These are phyloP conservation scores for Phyllotreta striolata DNA, from an alignment of 2,888 invertebrate species.

Conservation along the genomic window DNA sequence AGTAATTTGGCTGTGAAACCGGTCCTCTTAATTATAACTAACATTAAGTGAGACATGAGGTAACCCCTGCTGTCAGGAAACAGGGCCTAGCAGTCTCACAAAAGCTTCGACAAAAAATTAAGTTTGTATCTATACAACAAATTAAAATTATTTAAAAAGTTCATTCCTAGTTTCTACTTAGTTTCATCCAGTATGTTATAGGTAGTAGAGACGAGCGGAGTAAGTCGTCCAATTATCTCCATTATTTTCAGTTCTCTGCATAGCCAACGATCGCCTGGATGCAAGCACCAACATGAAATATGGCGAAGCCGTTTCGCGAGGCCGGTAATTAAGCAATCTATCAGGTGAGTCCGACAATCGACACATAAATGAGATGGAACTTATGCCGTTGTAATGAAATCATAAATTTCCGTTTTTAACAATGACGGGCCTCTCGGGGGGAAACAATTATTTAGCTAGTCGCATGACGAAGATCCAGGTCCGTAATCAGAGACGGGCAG, in stretches of 20 bases:
- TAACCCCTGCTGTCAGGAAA: conserved; percentile 35
- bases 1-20: conserved; percentile 29
- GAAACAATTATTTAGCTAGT: conserved; percentile 13
- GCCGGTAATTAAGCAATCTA: conserved; percentile 60
- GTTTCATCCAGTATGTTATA: no score
- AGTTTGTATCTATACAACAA: no score
- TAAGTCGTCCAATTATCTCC: conserved; percentile 58
- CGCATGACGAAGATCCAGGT: neutral
- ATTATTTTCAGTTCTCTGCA: conserved; percentile 55
- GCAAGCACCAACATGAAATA: conserved; percentile 53
- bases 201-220: no score
- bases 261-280: conserved; percentile 44
- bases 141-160: no score
- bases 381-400: conserved; percentile 41
- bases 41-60: conserved; percentile 33
- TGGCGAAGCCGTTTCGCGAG: conserved; percentile 53
- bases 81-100: conserved; percentile 41
- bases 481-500: no score
- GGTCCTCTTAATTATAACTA: conserved; percentile 12
- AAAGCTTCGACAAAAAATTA: no score
- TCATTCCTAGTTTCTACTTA: no score
- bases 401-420: conserved; percentile 39
- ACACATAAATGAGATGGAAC: conserved; percentile 42
- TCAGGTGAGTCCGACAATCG: conserved; percentile 54
- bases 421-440: conserved; percentile 26